Conservation (phyloP, 2,113 vertebrate species). For the Oxyruncus cristatus region DNA sequence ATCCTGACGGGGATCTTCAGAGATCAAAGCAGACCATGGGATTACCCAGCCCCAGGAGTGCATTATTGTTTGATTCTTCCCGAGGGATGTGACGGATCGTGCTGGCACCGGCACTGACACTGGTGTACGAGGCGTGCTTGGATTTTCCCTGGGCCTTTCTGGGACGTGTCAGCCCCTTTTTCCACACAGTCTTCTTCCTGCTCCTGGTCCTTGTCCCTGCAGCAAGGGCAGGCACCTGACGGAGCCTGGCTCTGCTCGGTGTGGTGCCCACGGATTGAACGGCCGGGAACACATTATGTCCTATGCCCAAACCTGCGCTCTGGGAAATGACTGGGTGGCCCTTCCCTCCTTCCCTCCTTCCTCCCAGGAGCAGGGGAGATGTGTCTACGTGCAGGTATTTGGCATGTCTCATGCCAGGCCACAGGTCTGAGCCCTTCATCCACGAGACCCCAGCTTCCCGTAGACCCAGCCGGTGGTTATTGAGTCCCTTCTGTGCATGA, state of each 20-base stretch:
- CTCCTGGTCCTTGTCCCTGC: background rate
- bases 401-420: background rate
- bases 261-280: fast-evolving
- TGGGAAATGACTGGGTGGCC: background rate
- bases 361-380: background rate
- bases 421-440: background rate
- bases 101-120: background rate
- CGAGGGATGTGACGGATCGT: background rate
- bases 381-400: background rate
- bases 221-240: background rate
- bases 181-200: background rate
- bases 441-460: background rate
- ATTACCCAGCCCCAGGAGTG: background rate
- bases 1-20: background rate
- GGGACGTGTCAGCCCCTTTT: background rate
- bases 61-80: background rate
- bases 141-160: background rate
- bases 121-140: background rate
- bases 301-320: background rate
- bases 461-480: background rate
- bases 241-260: fast-evolving
- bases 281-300: fast-evolving
- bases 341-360: background rate
- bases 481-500: background rate
- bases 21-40: background rate